phyloP scores from a whole-genome alignment of 2,888 invertebrate species.

The Agrilus mali region DNA sequence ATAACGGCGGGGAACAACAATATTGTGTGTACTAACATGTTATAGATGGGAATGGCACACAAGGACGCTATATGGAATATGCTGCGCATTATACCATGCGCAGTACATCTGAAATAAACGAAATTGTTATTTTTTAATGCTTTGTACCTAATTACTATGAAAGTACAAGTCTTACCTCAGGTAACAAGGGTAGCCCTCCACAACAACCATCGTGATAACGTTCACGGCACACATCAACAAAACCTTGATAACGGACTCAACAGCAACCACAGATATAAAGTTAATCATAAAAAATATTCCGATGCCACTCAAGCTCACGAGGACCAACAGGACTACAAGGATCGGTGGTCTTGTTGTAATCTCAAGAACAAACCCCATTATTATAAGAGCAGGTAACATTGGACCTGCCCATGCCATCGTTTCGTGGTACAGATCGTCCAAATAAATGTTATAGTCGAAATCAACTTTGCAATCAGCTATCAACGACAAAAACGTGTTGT shows the following conservation, averaged over 20 bases:
- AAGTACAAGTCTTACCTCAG: conserved; percentile 42
- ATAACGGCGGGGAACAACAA: conserved; percentile 30
- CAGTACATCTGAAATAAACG: conserved; percentile 39
- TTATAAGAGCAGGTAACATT: conserved; percentile 35
- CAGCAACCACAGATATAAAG: conserved; percentile 25
- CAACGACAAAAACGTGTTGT: conserved; percentile 38
- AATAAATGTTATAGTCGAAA: conserved; percentile 45
- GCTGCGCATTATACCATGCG: conserved; percentile 42
- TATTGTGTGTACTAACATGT: conserved; percentile 27
- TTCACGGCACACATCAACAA: conserved; percentile 39
- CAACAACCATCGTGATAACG: conserved; percentile 36
- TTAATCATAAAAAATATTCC: conserved; percentile 39
- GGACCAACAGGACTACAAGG: conserved; percentile 27
- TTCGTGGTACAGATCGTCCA: conserved; percentile 35
- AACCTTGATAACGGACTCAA: conserved; percentile 34
- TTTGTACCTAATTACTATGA: too few relatives aligned
- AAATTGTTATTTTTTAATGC: neutral
- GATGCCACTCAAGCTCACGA: conserved; percentile 37
- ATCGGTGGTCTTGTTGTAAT: conserved; percentile 23
- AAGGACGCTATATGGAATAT: conserved; percentile 40
- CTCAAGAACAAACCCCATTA: conserved; percentile 30
- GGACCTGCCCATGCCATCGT: conserved; percentile 31
- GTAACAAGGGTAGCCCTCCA: conserved; percentile 45
- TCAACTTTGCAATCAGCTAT: conserved; percentile 31
- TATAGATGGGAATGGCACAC: conserved; percentile 34